A percentile compares a stretch with the other conserved stretches of the same genome.
Evolutionary conservation across 2,797 vertebrate species (phyloP).

Genomic region (Mormyrus proboscirostris): DNA sequence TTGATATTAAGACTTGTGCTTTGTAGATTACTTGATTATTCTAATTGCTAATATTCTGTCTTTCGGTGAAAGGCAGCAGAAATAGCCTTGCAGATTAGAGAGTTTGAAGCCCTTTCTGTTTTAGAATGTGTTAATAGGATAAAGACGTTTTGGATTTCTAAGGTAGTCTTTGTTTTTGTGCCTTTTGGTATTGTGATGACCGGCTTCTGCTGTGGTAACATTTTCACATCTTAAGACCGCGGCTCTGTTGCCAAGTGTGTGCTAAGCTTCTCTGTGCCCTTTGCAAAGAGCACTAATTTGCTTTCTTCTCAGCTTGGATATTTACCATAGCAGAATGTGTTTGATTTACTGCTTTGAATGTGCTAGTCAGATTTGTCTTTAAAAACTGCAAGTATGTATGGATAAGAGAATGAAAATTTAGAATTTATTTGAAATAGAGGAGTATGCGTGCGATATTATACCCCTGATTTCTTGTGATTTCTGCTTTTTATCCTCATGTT

Average conservation of each 20-base stretch:
- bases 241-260: neutral
- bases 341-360: neutral
- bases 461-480: neutral
- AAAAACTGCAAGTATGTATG: neutral
- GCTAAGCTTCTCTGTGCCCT: neutral
- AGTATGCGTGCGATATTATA: neutral
- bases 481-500: neutral
- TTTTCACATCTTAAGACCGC: neutral
- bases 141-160: neutral
- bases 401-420: neutral
- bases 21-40: neutral
- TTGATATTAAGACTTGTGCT: neutral
- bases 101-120: neutral
- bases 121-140: neutral
- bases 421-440: neutral
- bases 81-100: neutral
- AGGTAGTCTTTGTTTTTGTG: neutral
- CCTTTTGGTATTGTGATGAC: neutral
- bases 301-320: neutral
- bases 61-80: neutral
- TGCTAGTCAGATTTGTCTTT: conserved; percentile 2
- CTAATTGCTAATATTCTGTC: neutral
- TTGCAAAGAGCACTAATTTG: neutral
- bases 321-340: neutral
- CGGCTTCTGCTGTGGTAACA: neutral